phyloP scores from a whole-genome alignment of 1,140 invertebrate species.

The Heliconius eleuchia region DNA sequence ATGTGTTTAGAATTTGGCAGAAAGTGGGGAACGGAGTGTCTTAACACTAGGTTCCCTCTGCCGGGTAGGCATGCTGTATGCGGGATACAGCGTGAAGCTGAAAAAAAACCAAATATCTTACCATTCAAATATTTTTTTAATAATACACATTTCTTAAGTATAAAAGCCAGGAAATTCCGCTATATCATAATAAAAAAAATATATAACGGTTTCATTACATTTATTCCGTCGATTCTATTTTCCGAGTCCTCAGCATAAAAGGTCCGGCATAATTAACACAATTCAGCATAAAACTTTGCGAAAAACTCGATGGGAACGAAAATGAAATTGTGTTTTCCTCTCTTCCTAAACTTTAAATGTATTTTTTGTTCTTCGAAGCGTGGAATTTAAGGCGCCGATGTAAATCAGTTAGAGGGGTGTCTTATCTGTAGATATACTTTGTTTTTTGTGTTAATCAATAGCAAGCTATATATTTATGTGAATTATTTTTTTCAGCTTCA shows the following conservation, averaged over 20 bases:
- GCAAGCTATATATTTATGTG: neutral
- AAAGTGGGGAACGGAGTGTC: too few relatives aligned
- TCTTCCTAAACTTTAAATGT: slow-evolving; percentile 16
- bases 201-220: slow-evolving; percentile 13
- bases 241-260: slow-evolving; percentile 16
- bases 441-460: slow-evolving; percentile 4
- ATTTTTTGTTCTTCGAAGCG: slow-evolving; percentile 22
- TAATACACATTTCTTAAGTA: neutral
- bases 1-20: too few relatives aligned
- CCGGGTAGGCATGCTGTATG: too few relatives aligned
- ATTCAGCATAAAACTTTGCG: slow-evolving; percentile 23
- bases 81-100: too few relatives aligned
- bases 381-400: slow-evolving; percentile 17
- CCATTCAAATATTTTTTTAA: too few relatives aligned
- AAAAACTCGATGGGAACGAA: slow-evolving; percentile 25
- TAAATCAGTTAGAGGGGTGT: slow-evolving; percentile 3
- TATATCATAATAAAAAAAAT: neutral
- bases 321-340: slow-evolving; percentile 21
- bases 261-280: slow-evolving; percentile 23
- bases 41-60: too few relatives aligned
- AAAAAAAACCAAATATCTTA: too few relatives aligned
- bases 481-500: neutral
- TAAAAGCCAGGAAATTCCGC: neutral
- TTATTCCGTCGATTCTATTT: slow-evolving; percentile 17
- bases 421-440: neutral